Conservation (phyloP, 2,888 invertebrate species). For the Drepanosiphum platanoidis region DNA sequence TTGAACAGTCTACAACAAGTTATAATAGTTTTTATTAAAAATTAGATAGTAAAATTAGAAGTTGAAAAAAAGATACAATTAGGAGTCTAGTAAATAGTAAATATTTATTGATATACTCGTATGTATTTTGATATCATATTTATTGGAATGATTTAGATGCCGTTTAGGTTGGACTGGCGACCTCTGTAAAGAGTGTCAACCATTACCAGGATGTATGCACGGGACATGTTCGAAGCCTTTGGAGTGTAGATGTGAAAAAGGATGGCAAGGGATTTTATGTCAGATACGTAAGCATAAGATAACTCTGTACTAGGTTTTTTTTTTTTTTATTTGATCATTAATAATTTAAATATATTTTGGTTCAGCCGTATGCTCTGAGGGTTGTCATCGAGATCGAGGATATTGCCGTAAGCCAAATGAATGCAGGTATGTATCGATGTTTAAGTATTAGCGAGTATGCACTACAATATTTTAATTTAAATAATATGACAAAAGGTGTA, state of each 20-base stretch:
- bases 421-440: conserved; percentile 72
- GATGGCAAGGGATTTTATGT: conserved; percentile 89
- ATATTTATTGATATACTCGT: too few species aligned
- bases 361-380: conserved; percentile 83
- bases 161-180: conserved; percentile 90
- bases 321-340: conserved; percentile 10
- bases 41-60: too few species aligned
- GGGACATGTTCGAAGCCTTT: conserved; percentile 90
- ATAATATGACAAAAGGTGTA: conserved; percentile 74
- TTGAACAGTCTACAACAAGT: too few species aligned
- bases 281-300: conserved; percentile 78
- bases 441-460: conserved; percentile 11
- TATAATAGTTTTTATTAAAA: too few species aligned
- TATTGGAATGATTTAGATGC: conserved; percentile 72
- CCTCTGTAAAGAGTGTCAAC: conserved; percentile 86
- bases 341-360: conserved; percentile 64
- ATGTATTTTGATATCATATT: background rate
- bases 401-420: conserved; percentile 82
- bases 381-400: conserved; percentile 85
- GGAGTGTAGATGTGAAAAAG: conserved; percentile 89
- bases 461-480: background rate
- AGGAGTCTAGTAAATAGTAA: too few species aligned
- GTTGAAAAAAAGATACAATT: too few species aligned
- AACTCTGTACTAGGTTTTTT: background rate
- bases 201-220: conserved; percentile 89